phyloP scores from a whole-genome alignment of 2,113 vertebrate species.

The Mirounga angustirostris region DNA sequence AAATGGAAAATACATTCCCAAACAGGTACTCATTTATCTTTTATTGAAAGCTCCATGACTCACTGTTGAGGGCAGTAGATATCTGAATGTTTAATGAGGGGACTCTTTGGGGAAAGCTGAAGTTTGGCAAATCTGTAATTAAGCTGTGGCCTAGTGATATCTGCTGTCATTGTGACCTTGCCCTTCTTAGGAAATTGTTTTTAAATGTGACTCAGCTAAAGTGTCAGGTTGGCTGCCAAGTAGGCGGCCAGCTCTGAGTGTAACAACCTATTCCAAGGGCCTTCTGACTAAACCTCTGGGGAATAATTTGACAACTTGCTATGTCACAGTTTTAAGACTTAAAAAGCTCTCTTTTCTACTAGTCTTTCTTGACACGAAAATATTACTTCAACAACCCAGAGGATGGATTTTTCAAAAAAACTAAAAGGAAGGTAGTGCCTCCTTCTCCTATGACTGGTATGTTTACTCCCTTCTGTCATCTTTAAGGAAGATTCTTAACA shows the following conservation, averaged over 20 bases:
- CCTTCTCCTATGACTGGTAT: slow-evolving; percentile 99
- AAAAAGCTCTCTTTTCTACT: slow-evolving; percentile 72
- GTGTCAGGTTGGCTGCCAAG: slow-evolving; percentile 61
- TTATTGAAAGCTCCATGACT: slow-evolving; percentile 33
- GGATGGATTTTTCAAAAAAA: slow-evolving; percentile 99
- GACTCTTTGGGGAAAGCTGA: slow-evolving; percentile 19
- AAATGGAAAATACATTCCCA: slow-evolving; percentile 99
- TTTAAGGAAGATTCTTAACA: slow-evolving; percentile 2
- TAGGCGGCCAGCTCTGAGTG: slow-evolving; percentile 11
- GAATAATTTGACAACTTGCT: slow-evolving; percentile 3
- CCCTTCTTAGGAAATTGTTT: slow-evolving; percentile 70
- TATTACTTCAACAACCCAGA: slow-evolving; percentile 99
- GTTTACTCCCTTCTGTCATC: slow-evolving; percentile 65
- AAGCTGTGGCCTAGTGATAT: slow-evolving; percentile 10
- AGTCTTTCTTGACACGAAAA: slow-evolving; percentile 99
- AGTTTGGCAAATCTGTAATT: background rate
- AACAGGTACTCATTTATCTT: slow-evolving; percentile 91
- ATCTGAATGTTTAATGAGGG: slow-evolving; percentile 57
- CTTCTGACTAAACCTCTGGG: background rate
- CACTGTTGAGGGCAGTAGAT: slow-evolving; percentile 1
- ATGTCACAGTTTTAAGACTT: slow-evolving; percentile 55
- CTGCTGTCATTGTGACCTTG: slow-evolving; percentile 50
- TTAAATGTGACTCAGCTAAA: slow-evolving; percentile 71
- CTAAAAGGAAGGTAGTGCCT: slow-evolving; percentile 98
- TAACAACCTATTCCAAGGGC: background rate